These are phyloP conservation scores for Oreochromis grahami DNA, from an alignment of 2,797 vertebrate species.

Conservation along the genomic window DNA sequence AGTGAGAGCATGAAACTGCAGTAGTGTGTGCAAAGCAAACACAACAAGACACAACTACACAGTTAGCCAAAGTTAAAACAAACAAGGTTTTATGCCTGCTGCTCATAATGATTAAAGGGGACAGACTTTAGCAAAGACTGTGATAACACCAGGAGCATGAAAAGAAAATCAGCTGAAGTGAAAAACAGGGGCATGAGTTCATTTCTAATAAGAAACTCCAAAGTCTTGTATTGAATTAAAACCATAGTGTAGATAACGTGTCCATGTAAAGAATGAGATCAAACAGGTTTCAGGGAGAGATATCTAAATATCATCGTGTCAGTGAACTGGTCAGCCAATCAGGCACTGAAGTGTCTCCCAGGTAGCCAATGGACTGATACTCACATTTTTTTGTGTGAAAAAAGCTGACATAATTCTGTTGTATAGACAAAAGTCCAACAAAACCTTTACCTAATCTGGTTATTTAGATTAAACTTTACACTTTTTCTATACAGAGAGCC, in stretches of 20 bases:
- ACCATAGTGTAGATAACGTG: not conserved
- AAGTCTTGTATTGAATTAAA: not conserved
- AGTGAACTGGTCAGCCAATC: not conserved
- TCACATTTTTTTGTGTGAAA: not conserved
- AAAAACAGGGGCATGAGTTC: not conserved
- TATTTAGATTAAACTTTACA: accelerated
- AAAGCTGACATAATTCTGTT: not conserved
- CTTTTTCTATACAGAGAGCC: not conserved
- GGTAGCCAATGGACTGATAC: not conserved
- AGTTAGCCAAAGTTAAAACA: not conserved
- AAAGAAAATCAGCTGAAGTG: not conserved
- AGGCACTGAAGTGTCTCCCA: not conserved
- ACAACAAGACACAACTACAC: not conserved
- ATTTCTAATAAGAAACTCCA: not conserved
- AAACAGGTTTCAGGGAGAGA: not conserved
- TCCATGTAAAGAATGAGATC: not conserved
- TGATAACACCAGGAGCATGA: not conserved
- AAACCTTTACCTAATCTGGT: not conserved
- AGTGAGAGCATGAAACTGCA: not conserved
- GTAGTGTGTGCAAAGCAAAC: not conserved
- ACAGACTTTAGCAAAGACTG: not conserved
- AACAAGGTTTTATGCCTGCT: not conserved
- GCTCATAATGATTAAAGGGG: not conserved
- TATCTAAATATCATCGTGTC: not conserved
- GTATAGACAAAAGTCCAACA: not conserved